Evolutionary conservation across 2,797 vertebrate species (phyloP).

Genomic region (Xyrichtys novacula): DNA sequence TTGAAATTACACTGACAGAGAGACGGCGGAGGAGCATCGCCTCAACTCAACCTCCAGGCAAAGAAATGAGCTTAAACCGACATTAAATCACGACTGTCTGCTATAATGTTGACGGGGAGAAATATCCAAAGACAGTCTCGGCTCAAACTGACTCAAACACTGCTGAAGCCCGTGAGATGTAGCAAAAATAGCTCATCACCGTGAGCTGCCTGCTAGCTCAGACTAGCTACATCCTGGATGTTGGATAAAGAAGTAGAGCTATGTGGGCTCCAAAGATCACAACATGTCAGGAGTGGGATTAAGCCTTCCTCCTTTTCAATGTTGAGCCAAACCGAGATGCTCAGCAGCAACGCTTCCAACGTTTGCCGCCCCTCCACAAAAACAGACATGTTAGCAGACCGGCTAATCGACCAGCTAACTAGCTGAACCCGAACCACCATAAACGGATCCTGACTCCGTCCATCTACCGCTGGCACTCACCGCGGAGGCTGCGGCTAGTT

Average conservation of each 20-base stretch:
- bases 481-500: conserved; percentile 70
- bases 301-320: not conserved
- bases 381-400: conserved; percentile 39
- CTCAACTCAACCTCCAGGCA: not conserved
- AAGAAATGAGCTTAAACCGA: not conserved
- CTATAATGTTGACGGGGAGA: not conserved
- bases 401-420: conserved; percentile 65
- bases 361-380: conserved; percentile 30
- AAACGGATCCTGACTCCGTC: conserved; percentile 54
- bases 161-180: conserved; percentile 2
- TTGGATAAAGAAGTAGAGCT: conserved; percentile 24
- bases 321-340: not conserved
- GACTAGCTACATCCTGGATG: conserved; percentile 54
- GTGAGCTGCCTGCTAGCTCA: conserved; percentile 46
- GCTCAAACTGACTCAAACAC: not conserved
- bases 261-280: conserved; percentile 32
- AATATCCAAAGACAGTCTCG: not conserved
- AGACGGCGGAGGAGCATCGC: not conserved
- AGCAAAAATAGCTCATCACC: conserved; percentile 29
- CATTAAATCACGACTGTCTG: not conserved
- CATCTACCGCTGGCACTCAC: conserved; percentile 57
- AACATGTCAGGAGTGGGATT: conserved; percentile 46
- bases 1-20: not conserved
- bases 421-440: conserved; percentile 52
- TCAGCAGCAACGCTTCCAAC: not conserved